Evolutionary conservation across 2,888 invertebrate genomes (phyloP), one percentile per base, ranked within the genome.

Genomic region (Hofmannophila pseudospretella): DNA sequence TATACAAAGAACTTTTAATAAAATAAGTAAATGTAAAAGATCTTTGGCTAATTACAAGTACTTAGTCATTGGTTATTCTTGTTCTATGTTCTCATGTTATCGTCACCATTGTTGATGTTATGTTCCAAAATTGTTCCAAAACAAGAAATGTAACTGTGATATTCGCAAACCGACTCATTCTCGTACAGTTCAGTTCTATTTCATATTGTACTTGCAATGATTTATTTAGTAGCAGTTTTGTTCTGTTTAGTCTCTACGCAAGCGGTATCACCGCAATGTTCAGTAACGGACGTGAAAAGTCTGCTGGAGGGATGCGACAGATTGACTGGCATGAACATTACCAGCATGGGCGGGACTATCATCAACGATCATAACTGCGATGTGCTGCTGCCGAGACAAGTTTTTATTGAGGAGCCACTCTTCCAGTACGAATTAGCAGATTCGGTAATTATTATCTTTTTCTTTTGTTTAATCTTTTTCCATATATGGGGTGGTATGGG

Each of bases 301-400:
- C 54, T 85, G n/a, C 35, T 82, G 8, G 79, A 84, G 44, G 85
- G 84, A 2, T 86, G 86, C 45, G 78, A 79, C 20, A 59, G 68
- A 2, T 47, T 87, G 28, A 50, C 48, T 7, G 86, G 85, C 1
- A 44, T 87, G n/a, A 82, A 82, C 42, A 45, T 87, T 10, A 85
- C 80, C 0, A 79, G 67, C 32, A 61, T 74, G 0, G 84, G 82
- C 1, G 87, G 85, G 1, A 86, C 85, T 0, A 72, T 85, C 12
- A 69, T 86, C 3, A 77, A 85, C 37, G 85, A 87, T 28, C 84
- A 86, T 44, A 87, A 87, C 38, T 87, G 87, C 40, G 85, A 85
- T 46, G 72, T 82, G 2, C 45, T 86, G 9, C 55, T 86, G 4
- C 86, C 86, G 0, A 86, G 84, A 44, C 80, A 82, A 65, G 82